Evolutionary conservation across 2,797 vertebrate genomes (phyloP).

Genomic region (Sebastes ruberrimus): DNA sequence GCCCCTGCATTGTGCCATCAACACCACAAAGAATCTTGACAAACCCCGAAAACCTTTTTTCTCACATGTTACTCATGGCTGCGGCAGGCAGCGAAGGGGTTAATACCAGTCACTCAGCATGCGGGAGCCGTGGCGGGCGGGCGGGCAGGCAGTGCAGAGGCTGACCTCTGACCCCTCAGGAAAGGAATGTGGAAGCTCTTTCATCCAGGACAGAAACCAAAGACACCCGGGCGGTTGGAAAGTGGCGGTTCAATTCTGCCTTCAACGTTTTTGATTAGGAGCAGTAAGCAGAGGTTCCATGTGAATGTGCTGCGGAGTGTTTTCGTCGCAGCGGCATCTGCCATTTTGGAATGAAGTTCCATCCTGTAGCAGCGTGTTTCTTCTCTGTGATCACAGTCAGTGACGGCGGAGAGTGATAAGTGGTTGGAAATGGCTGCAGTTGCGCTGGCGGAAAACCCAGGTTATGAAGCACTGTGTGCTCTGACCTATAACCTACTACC

Average conservation of each 20-base stretch:
- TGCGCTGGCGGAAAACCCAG: constrained; percentile 4
- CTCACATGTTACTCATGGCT: neutral
- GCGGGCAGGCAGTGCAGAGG: constrained; percentile 76
- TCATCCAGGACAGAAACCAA: constrained; percentile 85
- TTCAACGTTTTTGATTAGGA: constrained; percentile 59
- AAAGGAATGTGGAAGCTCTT: constrained; percentile 88
- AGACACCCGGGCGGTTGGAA: constrained; percentile 76
- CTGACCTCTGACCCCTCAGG: constrained; percentile 81
- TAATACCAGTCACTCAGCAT: constrained; percentile 79
- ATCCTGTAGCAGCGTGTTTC: constrained; percentile 17
- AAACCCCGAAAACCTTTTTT: neutral
- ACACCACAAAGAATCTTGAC: neutral
- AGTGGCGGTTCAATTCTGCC: constrained; percentile 72
- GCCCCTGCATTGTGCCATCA: neutral
- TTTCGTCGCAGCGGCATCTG: constrained; percentile 45
- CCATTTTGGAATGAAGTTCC: constrained; percentile 57
- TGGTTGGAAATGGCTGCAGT: constrained; percentile 45
- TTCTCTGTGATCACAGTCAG: constrained; percentile 21
- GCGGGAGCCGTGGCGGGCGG: constrained; percentile 66
- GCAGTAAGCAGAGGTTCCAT: constrained; percentile 48
- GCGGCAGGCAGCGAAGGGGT: constrained; percentile 63
- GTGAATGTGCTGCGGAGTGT: constrained; percentile 28
- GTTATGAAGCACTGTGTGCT: constrained; percentile 7
- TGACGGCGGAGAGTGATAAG: constrained; percentile 13
- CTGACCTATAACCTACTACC: constrained; percentile 27